Evolutionary conservation across 2,797 vertebrate species (phyloP), one percentile per base, ranked within the genome.

Genomic region (Sternotherus odoratus): DNA sequence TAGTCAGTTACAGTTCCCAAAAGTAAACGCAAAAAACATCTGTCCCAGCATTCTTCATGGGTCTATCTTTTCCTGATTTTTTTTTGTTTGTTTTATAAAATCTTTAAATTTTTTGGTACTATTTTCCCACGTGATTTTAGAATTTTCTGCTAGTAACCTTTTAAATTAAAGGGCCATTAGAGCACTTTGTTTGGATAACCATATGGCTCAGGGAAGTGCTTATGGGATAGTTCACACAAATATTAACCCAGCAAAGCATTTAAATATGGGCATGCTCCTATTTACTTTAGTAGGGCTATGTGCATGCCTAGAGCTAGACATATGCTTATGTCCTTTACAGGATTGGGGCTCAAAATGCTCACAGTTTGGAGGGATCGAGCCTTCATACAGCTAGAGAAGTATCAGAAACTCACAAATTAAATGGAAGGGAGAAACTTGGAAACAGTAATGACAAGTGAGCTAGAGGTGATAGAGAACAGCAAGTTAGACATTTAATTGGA

Each of bases 231-330:
- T 83, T 95, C 36, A 54, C 81, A 53, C 19, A 84, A 90, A 30
- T 11, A 86, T 91, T 93, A 49, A 94, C 78, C 69, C 87, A 77
- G 23, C 90, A 93, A 91, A 77, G 63, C 6, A 0, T 83, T 85
- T 82, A 54, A 93, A 90, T 63, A 93, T 43, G 69, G 39, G 69
- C 24, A 93, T 77, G 86, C 2, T 3, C 57, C 50, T 11, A 90
- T 86, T 94, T 12, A 79, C 89, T 95, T 89, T 85, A 0, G 10
- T 87, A 33, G 60, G 60, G 80, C 91, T 84, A 88, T 30, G 7
- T 85, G 5, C 0, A 0, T 69, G 21, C 4, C 86, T 93, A 56
- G 92, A 89, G 63, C 43, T 60, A 69, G 24, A 21, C n/a, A 69
- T 69, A 39, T 3, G 19, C 21, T 69, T 39, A 39, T 39, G 66